Evolutionary conservation across 2,888 invertebrate species (phyloP).

Genomic region (Xiphydria camelus): DNA sequence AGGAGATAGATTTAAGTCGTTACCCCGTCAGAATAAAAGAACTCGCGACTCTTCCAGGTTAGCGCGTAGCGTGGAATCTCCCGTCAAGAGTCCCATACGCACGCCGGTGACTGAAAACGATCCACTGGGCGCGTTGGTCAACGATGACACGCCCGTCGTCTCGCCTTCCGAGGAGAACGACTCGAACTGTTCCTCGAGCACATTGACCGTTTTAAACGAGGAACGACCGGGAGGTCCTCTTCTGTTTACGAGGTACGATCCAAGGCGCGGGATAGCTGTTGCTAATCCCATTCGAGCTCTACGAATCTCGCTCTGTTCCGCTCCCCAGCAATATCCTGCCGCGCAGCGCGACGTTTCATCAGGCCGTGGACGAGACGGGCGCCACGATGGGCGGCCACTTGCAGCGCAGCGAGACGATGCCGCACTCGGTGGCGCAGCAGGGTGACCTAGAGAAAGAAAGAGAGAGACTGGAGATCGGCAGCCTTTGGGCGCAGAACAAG

Average conservation of each 20-base stretch:
- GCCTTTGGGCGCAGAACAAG: slow-evolving; percentile 54
- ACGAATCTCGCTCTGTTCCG: no score
- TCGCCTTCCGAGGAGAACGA: slow-evolving; percentile 56
- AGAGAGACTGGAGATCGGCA: slow-evolving; percentile 51
- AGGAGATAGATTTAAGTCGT: no score
- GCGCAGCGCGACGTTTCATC: slow-evolving; percentile 58
- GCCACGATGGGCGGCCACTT: slow-evolving; percentile 43
- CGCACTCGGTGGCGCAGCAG: slow-evolving; percentile 53
- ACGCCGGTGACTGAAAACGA: slow-evolving; percentile 91
- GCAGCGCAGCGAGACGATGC: slow-evolving; percentile 54
- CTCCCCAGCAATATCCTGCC: slow-evolving; percentile 48
- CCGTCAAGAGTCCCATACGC: slow-evolving; percentile 59
- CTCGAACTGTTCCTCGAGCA: slow-evolving; percentile 56
- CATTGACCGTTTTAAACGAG: slow-evolving; percentile 51
- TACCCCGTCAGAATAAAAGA: no score
- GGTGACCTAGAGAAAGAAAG: slow-evolving; percentile 54
- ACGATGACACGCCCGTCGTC: slow-evolving; percentile 55
- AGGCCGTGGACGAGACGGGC: slow-evolving; percentile 47
- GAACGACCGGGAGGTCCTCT: slow-evolving; percentile 54
- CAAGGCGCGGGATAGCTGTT: no score
- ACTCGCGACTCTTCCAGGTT: slow-evolving; percentile 38
- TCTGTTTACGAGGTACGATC: slow-evolving; percentile 53
- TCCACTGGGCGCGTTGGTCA: slow-evolving; percentile 79
- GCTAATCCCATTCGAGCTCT: no score
- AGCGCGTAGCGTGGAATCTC: slow-evolving; percentile 46